phyloP scores from a whole-genome alignment of 2,113 vertebrate genomes.

The Vulpes vulpes region DNA sequence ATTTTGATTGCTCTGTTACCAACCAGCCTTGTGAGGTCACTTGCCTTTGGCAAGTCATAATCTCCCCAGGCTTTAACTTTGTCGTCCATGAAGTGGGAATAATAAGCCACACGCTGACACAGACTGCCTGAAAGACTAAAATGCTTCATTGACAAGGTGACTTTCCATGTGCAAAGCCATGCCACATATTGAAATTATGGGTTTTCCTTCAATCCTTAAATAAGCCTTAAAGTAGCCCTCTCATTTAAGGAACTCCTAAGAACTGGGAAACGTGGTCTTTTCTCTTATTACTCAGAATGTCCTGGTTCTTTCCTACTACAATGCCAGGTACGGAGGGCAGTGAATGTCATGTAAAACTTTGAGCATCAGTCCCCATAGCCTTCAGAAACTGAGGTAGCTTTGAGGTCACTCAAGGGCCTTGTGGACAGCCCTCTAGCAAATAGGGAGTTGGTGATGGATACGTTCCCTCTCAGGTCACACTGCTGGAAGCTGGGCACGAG shows the following conservation, averaged over 20 bases:
- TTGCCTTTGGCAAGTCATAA: too few relatives aligned
- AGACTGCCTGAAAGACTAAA: neutral
- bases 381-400: neutral
- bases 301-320: neutral
- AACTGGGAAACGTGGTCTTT: neutral
- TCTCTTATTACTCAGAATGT: neutral
- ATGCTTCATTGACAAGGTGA: neutral
- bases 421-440: neutral
- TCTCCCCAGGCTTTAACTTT: neutral
- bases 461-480: rapidly evolving
- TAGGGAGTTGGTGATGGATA: neutral
- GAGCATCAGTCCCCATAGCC: rapidly evolving
- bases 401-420: neutral
- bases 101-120: neutral
- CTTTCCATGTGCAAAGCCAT: neutral
- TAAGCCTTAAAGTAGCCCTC: neutral
- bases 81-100: neutral
- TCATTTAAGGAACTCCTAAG: neutral
- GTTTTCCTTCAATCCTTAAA: neutral
- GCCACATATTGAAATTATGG: neutral
- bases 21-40: neutral
- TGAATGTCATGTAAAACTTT: rapidly evolving
- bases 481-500: neutral
- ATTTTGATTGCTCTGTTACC: neutral
- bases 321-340: rapidly evolving